phyloP scores from a whole-genome alignment of 2,888 invertebrate genomes.

The Papilio demoleus region DNA sequence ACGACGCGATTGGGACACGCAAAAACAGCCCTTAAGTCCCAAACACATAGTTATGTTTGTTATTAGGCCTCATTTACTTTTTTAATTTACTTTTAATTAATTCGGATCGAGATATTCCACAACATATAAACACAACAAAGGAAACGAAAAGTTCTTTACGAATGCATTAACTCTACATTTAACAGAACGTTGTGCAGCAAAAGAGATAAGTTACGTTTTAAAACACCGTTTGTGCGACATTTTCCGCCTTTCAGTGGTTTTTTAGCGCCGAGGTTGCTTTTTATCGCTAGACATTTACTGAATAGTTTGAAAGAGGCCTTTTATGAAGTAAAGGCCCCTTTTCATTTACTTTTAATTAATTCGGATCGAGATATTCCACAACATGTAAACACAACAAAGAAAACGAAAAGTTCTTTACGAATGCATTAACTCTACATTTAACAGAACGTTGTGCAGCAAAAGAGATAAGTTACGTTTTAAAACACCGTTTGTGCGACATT shows the following conservation, averaged over 20 bases:
- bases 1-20: too few species aligned
- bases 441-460: slow-evolving; percentile 13
- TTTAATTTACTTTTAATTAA: too few species aligned
- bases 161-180: background rate
- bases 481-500: slow-evolving; percentile 22
- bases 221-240: slow-evolving; percentile 23
- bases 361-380: too few species aligned
- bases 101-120: too few species aligned
- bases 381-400: background rate
- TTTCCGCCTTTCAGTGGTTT: slow-evolving; percentile 17
- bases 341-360: slow-evolving; percentile 19
- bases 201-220: slow-evolving; percentile 1
- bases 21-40: too few species aligned
- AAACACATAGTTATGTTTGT: too few species aligned
- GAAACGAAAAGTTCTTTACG: background rate
- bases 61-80: too few species aligned
- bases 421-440: background rate
- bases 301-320: slow-evolving; percentile 17
- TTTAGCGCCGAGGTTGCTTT: slow-evolving; percentile 7
- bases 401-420: background rate
- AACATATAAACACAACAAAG: too few species aligned
- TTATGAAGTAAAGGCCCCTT: slow-evolving; percentile 10
- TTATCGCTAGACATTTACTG: slow-evolving; percentile 12
- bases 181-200: slow-evolving; percentile 11
- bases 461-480: slow-evolving; percentile 4